Percentiles rank a stretch among this genome's conserved stretches.
These are phyloP conservation scores for Chrysogorgia sp. DNA, from an alignment of 92 coral and sea anemone species.

Conservation along the genomic window DNA sequence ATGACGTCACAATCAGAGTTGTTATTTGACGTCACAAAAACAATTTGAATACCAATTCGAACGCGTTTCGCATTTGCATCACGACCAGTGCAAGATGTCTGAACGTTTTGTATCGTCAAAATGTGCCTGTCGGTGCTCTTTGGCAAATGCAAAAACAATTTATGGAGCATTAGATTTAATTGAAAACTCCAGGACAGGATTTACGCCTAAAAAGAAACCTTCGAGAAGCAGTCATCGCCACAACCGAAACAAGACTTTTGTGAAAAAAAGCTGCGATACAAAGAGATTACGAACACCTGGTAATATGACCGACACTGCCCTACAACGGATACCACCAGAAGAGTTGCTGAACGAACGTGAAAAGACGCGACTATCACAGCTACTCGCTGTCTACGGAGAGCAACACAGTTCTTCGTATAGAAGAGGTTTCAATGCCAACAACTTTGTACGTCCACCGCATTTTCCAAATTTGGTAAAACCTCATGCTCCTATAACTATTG, in stretches of 20 bases:
- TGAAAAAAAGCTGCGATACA: background rate
- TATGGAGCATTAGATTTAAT: slow-evolving; percentile 13
- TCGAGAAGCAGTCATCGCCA: slow-evolving; percentile 1
- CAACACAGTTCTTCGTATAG: slow-evolving; percentile 83
- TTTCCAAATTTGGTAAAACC: slow-evolving; percentile 76
- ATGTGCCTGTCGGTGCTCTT: slow-evolving; percentile 3
- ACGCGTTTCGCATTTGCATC: too few species aligned
- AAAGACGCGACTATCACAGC: slow-evolving; percentile 70
- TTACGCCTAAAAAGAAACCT: background rate
- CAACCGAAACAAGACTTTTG: background rate
- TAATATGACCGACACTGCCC: background rate
- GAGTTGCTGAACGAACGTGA: slow-evolving; percentile 44
- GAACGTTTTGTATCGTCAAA: slow-evolving; percentile 17
- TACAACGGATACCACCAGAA: background rate
- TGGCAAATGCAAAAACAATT: background rate
- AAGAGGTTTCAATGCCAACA: slow-evolving; percentile 43
- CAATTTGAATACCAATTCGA: background rate
- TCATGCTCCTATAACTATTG: slow-evolving; percentile 39
- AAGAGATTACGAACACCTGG: background rate
- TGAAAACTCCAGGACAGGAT: background rate
- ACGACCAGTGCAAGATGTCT: slow-evolving; percentile 2
- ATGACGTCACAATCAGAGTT: background rate
- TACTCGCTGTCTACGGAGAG: slow-evolving; percentile 79
- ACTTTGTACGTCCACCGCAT: slow-evolving; percentile 68
- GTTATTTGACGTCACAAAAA: background rate